Evolutionary conservation across 2,888 invertebrate species (phyloP), one percentile per base, ranked within the genome.

Genomic region (Athalia cordata): DNA sequence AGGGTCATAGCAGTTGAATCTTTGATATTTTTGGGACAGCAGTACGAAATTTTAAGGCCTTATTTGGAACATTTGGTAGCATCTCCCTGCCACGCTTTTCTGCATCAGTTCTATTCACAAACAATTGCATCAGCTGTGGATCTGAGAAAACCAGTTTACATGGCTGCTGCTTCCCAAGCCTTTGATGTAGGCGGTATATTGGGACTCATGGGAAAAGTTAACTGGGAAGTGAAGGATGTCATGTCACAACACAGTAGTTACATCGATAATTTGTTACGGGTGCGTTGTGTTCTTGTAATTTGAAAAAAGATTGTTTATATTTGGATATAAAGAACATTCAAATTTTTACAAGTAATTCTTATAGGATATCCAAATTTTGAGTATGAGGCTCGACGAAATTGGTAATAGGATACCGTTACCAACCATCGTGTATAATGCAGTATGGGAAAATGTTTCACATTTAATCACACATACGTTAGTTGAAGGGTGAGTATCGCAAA

Each of bases 191-290:
- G 95, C 59, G 92, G 94, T 13, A 93, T 96, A 50, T 90, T 98
- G 7, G 92, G 93, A 80, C 93, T 95, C n/a, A 98, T 99, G 95
- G 95, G 96, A 77, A 95, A 95, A 90, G 97, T 98, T 0, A 96
- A 96, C 89, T 99, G 99, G 99, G 94, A 97, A 91, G 94, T 99
- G 79, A 97, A 97, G 92, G 97, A 97, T 85, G 97, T 99, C 0
- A 97, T 97, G 91, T 97, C 96, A 0, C 96, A 98, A 85, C 98
- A 99, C 88, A 98, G 97, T 87, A 91, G 93, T 3, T 99, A 99
- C 88, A 94, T 97, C 9, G 96, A 97, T 84, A 92, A 94, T 87
- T 91, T 97, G 70, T 92, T 95, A 57, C 90, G 92, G 88, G 94
- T 94, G 89, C 88, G 29, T 29, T 29, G 90, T 87, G 66, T 45